These are phyloP conservation scores for Polietes domitor DNA, from an alignment of 2,888 invertebrate species.

Conservation along the genomic window DNA sequence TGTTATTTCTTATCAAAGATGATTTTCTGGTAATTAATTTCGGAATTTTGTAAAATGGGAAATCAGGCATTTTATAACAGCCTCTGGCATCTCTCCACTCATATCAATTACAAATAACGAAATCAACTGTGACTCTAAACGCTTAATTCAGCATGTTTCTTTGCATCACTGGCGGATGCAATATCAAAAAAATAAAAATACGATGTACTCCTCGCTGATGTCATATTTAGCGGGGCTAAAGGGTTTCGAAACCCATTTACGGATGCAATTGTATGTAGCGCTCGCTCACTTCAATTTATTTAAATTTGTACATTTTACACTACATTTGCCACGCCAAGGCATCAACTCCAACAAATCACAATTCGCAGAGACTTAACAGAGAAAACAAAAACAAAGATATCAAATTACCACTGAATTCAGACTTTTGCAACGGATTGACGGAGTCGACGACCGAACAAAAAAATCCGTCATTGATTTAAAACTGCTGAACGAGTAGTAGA, in stretches of 20 bases:
- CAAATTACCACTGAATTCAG: conserved; percentile 24
- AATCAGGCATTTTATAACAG: background rate
- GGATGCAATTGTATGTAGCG: background rate
- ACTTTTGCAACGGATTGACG: conserved; percentile 8
- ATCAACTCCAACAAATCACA: conserved; percentile 15
- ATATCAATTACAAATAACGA: background rate
- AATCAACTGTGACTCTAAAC: background rate
- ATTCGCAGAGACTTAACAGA: background rate
- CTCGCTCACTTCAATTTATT: conserved; percentile 19
- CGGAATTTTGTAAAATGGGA: too few species aligned
- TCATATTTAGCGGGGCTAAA: conserved; percentile 1
- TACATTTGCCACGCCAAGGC: conserved; percentile 24
- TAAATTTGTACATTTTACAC: conserved; percentile 32
- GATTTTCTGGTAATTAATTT: too few species aligned
- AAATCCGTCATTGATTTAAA: conserved; percentile 26
- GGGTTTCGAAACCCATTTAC: background rate
- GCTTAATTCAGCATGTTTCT: background rate
- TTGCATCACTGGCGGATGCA: background rate
- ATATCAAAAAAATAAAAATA: background rate
- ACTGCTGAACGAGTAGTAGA: conserved; percentile 1
- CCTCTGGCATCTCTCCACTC: background rate
- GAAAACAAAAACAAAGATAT: conserved; percentile 26
- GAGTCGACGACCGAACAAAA: background rate
- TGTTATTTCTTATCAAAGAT: too few species aligned
- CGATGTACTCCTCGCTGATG: background rate